Evolutionary conservation across 53 echinoderm and acorn worm species (phyloP), one percentile per base, ranked within the genome.

Genomic region (Stichopus horrens): DNA sequence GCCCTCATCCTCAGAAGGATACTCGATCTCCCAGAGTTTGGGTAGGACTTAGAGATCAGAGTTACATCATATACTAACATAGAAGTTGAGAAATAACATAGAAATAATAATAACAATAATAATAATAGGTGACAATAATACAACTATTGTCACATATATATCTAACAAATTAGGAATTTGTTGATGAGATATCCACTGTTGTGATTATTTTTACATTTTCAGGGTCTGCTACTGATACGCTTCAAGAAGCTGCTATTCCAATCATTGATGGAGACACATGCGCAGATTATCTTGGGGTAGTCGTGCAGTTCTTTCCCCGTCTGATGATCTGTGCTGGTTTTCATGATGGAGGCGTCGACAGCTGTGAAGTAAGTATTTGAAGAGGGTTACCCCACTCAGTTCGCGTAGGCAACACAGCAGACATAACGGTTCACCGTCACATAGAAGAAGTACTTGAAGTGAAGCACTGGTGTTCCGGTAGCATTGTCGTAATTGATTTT

Each of bases 271-370:
- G 9, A 22, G 18, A 19, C n/a, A 82, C 83, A 19, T 82, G 83
- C 57, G 18, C 9, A 9, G 18, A 82, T 18, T 82, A 82, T 54
- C 19, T 82, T 23, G 75, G 75, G 7, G 52, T 19, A 5, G 9
- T 57, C 18, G n/a, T 77, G 5, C 79, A 79, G 5, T 22, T 83
- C 83, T 56, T 6, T 20, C 23, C 60, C 13, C 8, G 59, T 20
- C 19, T 83, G 21, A 63, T 83, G 83, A 56, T 83, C 21, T 83
- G 83, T 57, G 83, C 83, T 59, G 83, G 83, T 83, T 83, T 83
- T 57, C 57, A 83, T 8, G 63, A 23, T 9, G 83, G 83, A 63
- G 83, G 83, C 23, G 83, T 83, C 5, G 83, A 83, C 59, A 83
- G 83, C 65, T 83, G 83, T 63, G 37, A 83, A 6, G 83, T 83